Evolutionary conservation across 92 coral and sea anemone species (phyloP), one percentile per base, ranked within the genome.

Genomic region (Epizoanthus rinbou): DNA sequence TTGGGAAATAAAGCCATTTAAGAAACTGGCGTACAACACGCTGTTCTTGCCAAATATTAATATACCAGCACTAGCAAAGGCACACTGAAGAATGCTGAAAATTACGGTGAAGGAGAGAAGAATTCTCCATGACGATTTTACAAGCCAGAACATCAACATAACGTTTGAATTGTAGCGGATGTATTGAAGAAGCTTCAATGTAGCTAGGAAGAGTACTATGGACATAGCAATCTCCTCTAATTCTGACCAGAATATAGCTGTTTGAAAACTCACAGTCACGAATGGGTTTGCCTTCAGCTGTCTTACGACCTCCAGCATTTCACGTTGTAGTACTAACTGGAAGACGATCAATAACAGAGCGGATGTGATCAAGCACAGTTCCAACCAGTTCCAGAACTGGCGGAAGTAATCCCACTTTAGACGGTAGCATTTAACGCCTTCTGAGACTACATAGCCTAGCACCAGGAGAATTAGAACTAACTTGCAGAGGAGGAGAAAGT

Each of bases 151-250:
- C 14, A 84, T 70, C 39, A 88, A 16, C 6, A 88, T 76, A 25
- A 88, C 88, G 59, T 84, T 70, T 19, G 85, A 83, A 62, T 84
- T 88, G 33, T 84, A 78, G 0, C 91, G 88, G 13, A 88, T 88
- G 0, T 83, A 53, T 50, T 88, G 69, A n/a, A 88, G 76, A 23
- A 84, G 72, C 54, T 84, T 88, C 41, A 88, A 45, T 5, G 91
- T 88, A 24, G 82, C 81, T 47, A 88, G 75, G 58, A 88, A 88
- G 50, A 88, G 67, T 1, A 83, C 88, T 8, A 76, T n/a, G 8
- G 91, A 81, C 14, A 62, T 79, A 0, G 91, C 73, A 53, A 72
- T 75, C 11, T 84, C 74, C 43, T 88, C 81, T 71, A 63, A 73
- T 6, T 39, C 56, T 4, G 81, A 50, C 88, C 88, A 84, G 19